Base-by-base conservation (phyloP, 2,797 vertebrate species). In the Thripadectes ignobilis region DNA sequence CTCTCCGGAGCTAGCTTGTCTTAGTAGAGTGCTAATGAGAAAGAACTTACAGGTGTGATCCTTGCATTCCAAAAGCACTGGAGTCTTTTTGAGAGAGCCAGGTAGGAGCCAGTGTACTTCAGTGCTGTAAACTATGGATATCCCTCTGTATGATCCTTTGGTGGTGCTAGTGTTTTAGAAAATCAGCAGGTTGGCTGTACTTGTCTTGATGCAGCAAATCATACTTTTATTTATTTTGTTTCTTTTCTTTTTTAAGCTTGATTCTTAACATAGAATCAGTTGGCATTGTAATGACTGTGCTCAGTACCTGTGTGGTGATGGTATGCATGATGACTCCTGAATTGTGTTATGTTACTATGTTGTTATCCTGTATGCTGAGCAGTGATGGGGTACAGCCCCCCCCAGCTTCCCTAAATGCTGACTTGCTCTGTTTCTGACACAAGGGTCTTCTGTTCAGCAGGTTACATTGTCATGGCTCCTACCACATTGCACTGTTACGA, bases 101-200 rank as follows among this genome's bases (percentile, higher is more conserved):
- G 85, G 76, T 73, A 81, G 80, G 82, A 93, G 67, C 51, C 27
- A 54, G 1, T 36, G 61, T 76, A 45, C 63, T 83, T 39, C 68
- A 32, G 73, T 26, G 49, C 94, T 93, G 76, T 55, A 72, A 78
- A n/a, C 29, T 49, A 12, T 10, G 55, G 36, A 68, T 78, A 92
- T 94, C 87, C 36, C 87, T 90, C 82, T 88, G 66, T 71, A 57
- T 92, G 85, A 92, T 92, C 94, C 92, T 94, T 95, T 87, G 91
- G 93, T 93, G 95, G 95, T 96, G 95, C 96, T 97, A 94, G 95
- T 81, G 93, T 68, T 87, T 89, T 93, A 91, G 82, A 52, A 94
- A 92, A 95, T 81, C 67, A 88, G 76, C 92, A 78, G 48, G 46
- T 91, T 96, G 73, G 39, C n/a, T 75, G 48, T 68, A 23, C 43